phyloP scores from a whole-genome alignment of 1,140 invertebrate species.

The Oppia nitens region DNA sequence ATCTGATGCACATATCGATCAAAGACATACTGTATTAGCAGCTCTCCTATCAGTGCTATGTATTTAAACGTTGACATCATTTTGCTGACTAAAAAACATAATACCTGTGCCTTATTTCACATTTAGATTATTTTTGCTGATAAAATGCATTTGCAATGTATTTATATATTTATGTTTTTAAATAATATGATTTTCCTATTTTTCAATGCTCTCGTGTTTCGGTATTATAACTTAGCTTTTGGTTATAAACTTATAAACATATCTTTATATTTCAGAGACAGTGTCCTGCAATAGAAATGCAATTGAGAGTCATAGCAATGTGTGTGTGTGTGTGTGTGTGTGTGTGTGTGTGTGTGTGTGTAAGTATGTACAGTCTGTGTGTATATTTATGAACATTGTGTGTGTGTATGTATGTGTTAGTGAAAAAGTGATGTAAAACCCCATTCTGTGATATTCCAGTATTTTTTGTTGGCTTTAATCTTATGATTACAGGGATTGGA shows the following conservation, averaged over 20 bases:
- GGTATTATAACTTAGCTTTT: too few species aligned
- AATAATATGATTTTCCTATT: not conserved
- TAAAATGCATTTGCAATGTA: not conserved
- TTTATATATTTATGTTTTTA: not conserved
- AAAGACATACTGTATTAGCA: not conserved
- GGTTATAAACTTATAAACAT: too few species aligned
- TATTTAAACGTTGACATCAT: not conserved
- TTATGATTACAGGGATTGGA: not conserved
- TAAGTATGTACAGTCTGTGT: too few species aligned
- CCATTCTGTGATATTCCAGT: not conserved
- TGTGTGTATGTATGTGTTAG: too few species aligned
- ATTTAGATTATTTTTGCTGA: not conserved
- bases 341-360: too few species aligned
- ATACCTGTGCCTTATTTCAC: not conserved
- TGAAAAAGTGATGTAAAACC: not conserved
- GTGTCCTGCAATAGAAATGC: too few species aligned
- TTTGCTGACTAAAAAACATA: not conserved
- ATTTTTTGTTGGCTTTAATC: not conserved
- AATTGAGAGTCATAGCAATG: too few species aligned
- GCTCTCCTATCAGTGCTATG: too few species aligned
- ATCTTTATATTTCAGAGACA: too few species aligned
- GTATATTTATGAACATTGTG: too few species aligned
- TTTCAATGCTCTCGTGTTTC: not conserved
- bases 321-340: too few species aligned
- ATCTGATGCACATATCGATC: not conserved